These are phyloP conservation scores for Phyllostomus discolor DNA, from an alignment of 2,113 vertebrate species.

Conservation along the genomic window DNA sequence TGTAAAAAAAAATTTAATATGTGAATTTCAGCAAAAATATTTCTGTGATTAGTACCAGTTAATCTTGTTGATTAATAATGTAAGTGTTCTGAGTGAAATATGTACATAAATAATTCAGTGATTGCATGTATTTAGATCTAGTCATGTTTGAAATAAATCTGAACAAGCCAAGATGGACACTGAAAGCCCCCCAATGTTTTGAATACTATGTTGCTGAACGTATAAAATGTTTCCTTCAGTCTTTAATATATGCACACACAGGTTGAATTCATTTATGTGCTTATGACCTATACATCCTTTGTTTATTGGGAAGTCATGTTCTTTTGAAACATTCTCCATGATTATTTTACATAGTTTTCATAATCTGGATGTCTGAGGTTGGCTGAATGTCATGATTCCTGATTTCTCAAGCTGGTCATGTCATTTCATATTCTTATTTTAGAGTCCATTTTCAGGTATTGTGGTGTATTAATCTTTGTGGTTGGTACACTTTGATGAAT, in stretches of 20 bases:
- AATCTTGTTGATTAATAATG: slow-evolving; percentile 11
- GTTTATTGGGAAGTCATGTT: slow-evolving; percentile 13
- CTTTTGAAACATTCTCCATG: not conserved
- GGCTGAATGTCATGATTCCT: not conserved
- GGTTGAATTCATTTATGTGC: not conserved
- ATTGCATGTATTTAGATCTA: not conserved
- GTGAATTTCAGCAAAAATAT: not conserved
- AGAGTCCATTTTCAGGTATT: not conserved
- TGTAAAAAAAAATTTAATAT: slow-evolving; percentile 1
- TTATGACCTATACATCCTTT: not conserved
- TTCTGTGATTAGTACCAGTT: not conserved
- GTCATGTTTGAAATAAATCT: slow-evolving; percentile 35
- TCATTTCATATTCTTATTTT: slow-evolving; percentile 6
- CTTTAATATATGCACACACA: not conserved
- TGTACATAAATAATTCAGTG: slow-evolving; percentile 3
- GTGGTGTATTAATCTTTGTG: not conserved
- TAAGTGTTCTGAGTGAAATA: not conserved
- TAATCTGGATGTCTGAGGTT: not conserved
- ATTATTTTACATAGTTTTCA: not conserved
- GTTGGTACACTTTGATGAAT: not conserved
- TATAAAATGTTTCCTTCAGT: not conserved
- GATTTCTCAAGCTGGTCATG: not conserved
- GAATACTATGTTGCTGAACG: not conserved
- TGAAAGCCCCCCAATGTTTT: not conserved
- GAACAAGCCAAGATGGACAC: not conserved